Evolutionary conservation across 2,888 invertebrate genomes (phyloP), one percentile per base, ranked within the genome.

Genomic region (Heliconius cydno): DNA sequence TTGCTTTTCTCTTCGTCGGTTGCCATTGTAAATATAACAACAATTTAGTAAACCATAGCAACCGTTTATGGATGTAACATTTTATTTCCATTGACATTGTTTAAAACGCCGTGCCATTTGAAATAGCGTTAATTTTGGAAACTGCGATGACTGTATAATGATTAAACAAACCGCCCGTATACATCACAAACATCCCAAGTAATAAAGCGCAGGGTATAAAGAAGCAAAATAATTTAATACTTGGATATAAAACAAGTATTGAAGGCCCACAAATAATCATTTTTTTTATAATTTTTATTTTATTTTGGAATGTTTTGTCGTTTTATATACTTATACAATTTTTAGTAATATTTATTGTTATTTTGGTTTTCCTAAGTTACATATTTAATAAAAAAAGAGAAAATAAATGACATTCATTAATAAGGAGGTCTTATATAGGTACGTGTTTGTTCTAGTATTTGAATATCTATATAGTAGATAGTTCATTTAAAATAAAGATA

Each of bases 1-100:
- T 92, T 92, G 13, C 85, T 81, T 86, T 94, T 94, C 15, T 94
- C 93, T 84, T 94, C 94, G 78, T 94, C 94, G 7, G 94, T 94
- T 63, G 91, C 83, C 94, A 94, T 94, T 80, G 25, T 80, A 63
- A 67, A 63, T 41, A 57, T 38, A 57, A 60, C 60, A 25, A 52
- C 67, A 63, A 15, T 79, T 60, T 68, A 63, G 60, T 10, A 19
- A 84, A 78, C 80, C 81, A 85, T 85, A 80, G 81, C 84, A 84
- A 85, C 85, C 30, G 13, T 22, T 73, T 73, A 38, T 34, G 57
- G 34, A 60, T n/a, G 22, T 6, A 34, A 65, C 19, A n/a, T 38
- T 74, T 6, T 38, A 74, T 25, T 25, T n/a, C n/a, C 9, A 13
- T 57, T 57, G 57, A 57, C 19, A 38, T 38, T 22, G 38, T 46